Evolutionary conservation across 1,140 invertebrate genomes (phyloP).

Genomic region (Heliothis subflexa): DNA sequence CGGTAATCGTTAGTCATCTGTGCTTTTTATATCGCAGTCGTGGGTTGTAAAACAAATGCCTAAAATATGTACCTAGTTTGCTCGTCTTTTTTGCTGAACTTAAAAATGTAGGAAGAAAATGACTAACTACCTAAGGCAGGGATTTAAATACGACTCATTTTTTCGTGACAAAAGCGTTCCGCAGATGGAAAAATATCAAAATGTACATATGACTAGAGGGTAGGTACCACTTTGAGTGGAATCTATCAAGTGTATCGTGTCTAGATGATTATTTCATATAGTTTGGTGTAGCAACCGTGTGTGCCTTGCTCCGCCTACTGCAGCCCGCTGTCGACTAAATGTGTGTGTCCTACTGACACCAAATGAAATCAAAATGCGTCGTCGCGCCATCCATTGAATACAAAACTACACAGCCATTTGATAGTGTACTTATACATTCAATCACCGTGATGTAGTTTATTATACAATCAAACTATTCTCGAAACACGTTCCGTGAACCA

Average conservation of each 20-base stretch:
- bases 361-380: slow-evolving; percentile 73
- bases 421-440: slow-evolving; percentile 56
- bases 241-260: slow-evolving; percentile 45
- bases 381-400: slow-evolving; percentile 60
- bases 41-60: too few species aligned
- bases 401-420: slow-evolving; percentile 60
- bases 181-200: slow-evolving; percentile 52
- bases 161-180: slow-evolving; percentile 48
- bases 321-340: slow-evolving; percentile 63
- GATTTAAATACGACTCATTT: too few species aligned
- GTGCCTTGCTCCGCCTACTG: slow-evolving; percentile 55
- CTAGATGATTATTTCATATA: slow-evolving; percentile 66
- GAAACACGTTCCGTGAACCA: slow-evolving; percentile 61
- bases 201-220: slow-evolving; percentile 24
- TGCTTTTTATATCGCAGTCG: too few species aligned
- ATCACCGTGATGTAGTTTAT: slow-evolving; percentile 60
- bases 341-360: slow-evolving; percentile 79
- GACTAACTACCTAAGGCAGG: too few species aligned
- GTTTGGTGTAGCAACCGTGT: slow-evolving; percentile 56
- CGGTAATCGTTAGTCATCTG: too few species aligned
- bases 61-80: too few species aligned
- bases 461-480: slow-evolving; percentile 59
- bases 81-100: too few species aligned
- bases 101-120: too few species aligned
- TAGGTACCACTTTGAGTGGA: slow-evolving; percentile 26